Evolutionary conservation across 2,888 invertebrate genomes (phyloP).

Genomic region (Drosophila anceps): DNA sequence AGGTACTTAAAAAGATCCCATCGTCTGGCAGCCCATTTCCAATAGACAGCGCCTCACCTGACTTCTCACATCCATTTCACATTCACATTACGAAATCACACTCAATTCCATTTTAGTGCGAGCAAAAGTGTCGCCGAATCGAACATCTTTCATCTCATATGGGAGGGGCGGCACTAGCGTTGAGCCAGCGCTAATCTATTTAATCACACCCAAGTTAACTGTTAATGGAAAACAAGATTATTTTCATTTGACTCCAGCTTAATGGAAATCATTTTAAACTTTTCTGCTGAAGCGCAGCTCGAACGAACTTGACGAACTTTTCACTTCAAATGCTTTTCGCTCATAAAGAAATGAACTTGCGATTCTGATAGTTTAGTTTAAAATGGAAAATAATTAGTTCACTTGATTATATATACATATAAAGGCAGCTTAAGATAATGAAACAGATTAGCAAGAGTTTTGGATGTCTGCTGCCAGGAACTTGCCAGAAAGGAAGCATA

Average conservation of each 20-base stretch:
- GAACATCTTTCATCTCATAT: too few relatives aligned
- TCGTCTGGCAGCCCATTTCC: neutral
- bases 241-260: neutral
- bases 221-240: conserved; percentile 5
- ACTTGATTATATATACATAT: too few relatives aligned
- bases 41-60: neutral
- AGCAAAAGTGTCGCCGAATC: neutral
- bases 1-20: conserved; percentile 49
- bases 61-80: neutral
- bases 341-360: neutral
- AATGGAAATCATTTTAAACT: neutral
- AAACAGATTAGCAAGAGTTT: too few relatives aligned
- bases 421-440: too few relatives aligned
- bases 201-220: conserved; percentile 5
- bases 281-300: neutral
- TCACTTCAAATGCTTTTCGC: neutral
- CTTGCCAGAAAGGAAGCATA: too few relatives aligned
- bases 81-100: conserved; percentile 13
- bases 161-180: too few relatives aligned
- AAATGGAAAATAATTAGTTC: too few relatives aligned
- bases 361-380: too few relatives aligned
- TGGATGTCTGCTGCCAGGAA: too few relatives aligned
- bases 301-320: neutral
- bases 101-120: neutral
- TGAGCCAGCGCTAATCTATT: neutral